A percentile compares a stretch with the other conserved stretches of the same genome.
phyloP scores from a whole-genome alignment of 2,113 vertebrate genomes.

The Gallinago jamesoni region DNA sequence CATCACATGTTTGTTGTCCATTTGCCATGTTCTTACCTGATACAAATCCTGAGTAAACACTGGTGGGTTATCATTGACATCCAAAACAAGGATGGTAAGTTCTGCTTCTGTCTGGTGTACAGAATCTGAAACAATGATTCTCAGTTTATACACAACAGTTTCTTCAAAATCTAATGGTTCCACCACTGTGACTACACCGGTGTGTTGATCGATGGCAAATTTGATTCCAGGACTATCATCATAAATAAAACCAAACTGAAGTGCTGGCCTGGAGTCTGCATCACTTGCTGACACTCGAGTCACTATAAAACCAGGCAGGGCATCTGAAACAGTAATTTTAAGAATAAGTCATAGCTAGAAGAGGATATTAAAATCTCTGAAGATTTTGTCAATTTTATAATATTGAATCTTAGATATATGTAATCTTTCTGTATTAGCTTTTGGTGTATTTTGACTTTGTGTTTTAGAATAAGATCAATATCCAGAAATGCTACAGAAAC shows the following conservation, averaged over 20 bases:
- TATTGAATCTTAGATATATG: background rate
- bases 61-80: conserved; percentile 91
- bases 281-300: conserved; percentile 83
- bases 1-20: background rate
- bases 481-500: background rate
- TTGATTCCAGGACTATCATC: conserved; percentile 69
- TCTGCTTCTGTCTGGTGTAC: conserved; percentile 79
- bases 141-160: conserved; percentile 70
- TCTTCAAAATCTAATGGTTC: conserved; percentile 86
- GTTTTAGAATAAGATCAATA: background rate
- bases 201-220: conserved; percentile 82
- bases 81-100: conserved; percentile 79
- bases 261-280: conserved; percentile 80
- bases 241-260: conserved; percentile 83
- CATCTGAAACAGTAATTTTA: conserved; percentile 75
- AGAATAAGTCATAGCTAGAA: background rate
- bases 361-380: background rate
- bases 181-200: conserved; percentile 79
- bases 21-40: conserved; percentile 70
- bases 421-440: background rate
- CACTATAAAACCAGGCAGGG: conserved; percentile 82
- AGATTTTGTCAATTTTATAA: background rate
- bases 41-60: conserved; percentile 85
- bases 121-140: conserved; percentile 83
- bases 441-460: background rate